Evolutionary conservation across 2,113 vertebrate species (phyloP).

Genomic region (Centrocercus urophasianus): DNA sequence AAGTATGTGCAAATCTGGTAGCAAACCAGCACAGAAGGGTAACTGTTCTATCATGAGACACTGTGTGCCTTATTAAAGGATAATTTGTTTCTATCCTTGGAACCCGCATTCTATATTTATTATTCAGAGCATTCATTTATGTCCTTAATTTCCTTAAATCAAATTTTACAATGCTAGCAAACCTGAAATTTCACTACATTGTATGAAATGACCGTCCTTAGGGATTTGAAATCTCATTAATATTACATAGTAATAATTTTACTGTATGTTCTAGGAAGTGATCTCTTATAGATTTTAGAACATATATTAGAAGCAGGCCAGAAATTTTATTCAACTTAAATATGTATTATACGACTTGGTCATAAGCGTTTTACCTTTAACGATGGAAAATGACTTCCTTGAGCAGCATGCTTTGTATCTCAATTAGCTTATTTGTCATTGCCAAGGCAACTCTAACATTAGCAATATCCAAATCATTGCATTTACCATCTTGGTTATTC

Average conservation of each 20-base stretch:
- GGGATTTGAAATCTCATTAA: background rate
- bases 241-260: background rate
- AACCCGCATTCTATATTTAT: background rate
- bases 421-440: background rate
- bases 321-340: background rate
- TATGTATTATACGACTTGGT: background rate
- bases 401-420: fast-evolving
- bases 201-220: fast-evolving
- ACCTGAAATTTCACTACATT: background rate
- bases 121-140: background rate
- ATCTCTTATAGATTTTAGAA: background rate
- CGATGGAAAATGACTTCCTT: background rate
- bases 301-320: background rate
- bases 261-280: background rate
- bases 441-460: background rate
- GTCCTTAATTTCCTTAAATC: background rate
- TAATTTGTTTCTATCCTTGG: background rate
- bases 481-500: background rate
- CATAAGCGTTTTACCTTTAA: background rate
- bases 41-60: background rate
- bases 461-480: background rate
- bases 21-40: background rate
- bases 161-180: background rate
- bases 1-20: background rate
- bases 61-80: background rate